Evolutionary conservation across 1,140 invertebrate genomes (phyloP), one percentile per base, ranked within the genome.

Genomic region (Listronotus oregonensis): DNA sequence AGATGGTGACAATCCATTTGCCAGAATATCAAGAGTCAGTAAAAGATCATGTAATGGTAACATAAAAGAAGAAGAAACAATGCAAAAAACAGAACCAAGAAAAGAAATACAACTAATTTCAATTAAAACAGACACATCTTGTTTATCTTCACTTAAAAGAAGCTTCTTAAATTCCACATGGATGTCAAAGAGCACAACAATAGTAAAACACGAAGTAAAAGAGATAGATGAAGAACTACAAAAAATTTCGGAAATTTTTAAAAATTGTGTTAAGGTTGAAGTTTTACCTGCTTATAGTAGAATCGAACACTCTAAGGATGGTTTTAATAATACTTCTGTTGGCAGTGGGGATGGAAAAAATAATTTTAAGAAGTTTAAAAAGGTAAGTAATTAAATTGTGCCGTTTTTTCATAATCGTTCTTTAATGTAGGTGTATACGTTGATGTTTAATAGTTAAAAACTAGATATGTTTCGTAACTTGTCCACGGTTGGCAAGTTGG

Each of bases 341-440:
- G 32, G 17, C 6, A 32, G 8, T 43, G 32, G 1, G 11, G 27
- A 17, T 31, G 27, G 44, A 42, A n/a, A 14, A 44, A 64, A 56
- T 11, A 68, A 68, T 32, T 68, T 61, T 46, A 68, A 68, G 18
- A 68, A 50, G 14, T 68, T 68, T 52, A 68, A 59, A 56, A 68
- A 68, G 49, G 67, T 65, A 52, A 44, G 58, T 54, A 27, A 27
- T 27, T 27, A 27, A 27, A 27, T 3, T 27, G 5, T 3, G 21
- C 5, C 1, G 5, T 27, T 27, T 27, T 27, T 27, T 27, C 21
- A 27, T 27, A 27, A 27, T 27, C 21, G 21, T 27, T 3, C 21
- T 27, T 27, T 27, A 27, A 27, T 27, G 1, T 27, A 27, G 21
- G 21, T 27, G 21, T 27, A 5, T 27, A 27, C 21, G 21, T 27